Evolutionary conservation across 2,113 vertebrate species (phyloP), one percentile per base, ranked within the genome.

Genomic region (Gymnobelideus leadbeateri): DNA sequence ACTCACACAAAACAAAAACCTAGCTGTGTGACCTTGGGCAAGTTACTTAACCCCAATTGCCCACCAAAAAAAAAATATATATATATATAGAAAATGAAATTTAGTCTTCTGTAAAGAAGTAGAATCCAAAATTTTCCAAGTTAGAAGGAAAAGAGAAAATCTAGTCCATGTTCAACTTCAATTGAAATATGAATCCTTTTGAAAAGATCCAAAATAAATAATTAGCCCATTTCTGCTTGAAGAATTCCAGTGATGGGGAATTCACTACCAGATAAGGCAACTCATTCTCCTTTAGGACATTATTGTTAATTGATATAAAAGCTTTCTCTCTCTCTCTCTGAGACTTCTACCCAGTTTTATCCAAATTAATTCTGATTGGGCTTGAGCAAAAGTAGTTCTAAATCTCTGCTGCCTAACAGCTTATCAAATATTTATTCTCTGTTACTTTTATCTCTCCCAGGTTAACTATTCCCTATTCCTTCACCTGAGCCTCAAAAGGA

Each of bases 381-480:
- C 7, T 1, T 1, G 31, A 84, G 19, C n/a, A 84, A 84, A 84
- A 84, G 8, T n/a, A 84, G 0, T 84, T 84, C 68, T 8, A 84
- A 84, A 84, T 43, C 68, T 84, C 6, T 77, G n/a, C n/a, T 84
- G 19, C 19, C 19, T 2, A 16, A 43, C 19, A 43, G 68, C 68
- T 84, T 84, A 84, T 84, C 68, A 84, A 84, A 84, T 84, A 84
- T 84, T 84, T 84, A 84, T 84, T 84, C 68, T 84, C n/a, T 43
- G n/a, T 43, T 84, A 84, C n/a, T 84, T 84, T 84, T 84, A 84
- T 84, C 68, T 43, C 8, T 16, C 6, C n/a, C 37, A 43, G n/a
- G 68, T 84, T 84, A 84, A 43, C 16, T 84, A 84, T 43, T 84
- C n/a, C n/a, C 68, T 43, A 23, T 84, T 43, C 16, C n/a, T 84